Percentiles rank a stretch among this genome's conserved stretches.
Evolutionary conservation across 2,113 vertebrate genomes (phyloP).

Genomic region (Microtus oregoni): DNA sequence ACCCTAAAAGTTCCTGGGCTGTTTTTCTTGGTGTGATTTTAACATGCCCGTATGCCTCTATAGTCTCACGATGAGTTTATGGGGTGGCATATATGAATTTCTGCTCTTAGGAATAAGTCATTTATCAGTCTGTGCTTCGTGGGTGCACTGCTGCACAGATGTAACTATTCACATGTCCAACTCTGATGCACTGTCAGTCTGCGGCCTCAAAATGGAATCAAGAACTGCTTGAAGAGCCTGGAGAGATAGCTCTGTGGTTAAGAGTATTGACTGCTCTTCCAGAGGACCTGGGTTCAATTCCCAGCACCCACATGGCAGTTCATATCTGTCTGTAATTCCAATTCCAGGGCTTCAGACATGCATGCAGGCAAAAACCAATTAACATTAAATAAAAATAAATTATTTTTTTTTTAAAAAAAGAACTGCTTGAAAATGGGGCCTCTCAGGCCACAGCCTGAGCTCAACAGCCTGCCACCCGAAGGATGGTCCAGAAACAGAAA

Average conservation of each 20-base stretch:
- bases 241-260: too few relatives aligned
- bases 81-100: neutral
- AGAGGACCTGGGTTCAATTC: too few relatives aligned
- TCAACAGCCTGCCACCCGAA: neutral
- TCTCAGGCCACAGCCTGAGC: neutral
- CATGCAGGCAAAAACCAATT: too few relatives aligned
- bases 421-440: neutral
- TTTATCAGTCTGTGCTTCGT: neutral
- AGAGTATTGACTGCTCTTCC: too few relatives aligned
- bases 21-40: neutral
- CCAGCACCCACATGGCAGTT: too few relatives aligned
- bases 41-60: too few relatives aligned
- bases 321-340: too few relatives aligned
- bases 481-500: slow-evolving; percentile 1
- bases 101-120: neutral
- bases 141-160: neutral
- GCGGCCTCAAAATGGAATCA: neutral
- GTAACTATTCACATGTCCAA: neutral
- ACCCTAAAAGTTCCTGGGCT: neutral
- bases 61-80: neutral
- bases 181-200: neutral
- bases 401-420: too few relatives aligned
- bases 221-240: neutral
- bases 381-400: too few relatives aligned
- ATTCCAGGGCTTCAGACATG: too few relatives aligned